Evolutionary conservation across 2,888 invertebrate species (phyloP).

Genomic region (Aphrophora alni): DNA sequence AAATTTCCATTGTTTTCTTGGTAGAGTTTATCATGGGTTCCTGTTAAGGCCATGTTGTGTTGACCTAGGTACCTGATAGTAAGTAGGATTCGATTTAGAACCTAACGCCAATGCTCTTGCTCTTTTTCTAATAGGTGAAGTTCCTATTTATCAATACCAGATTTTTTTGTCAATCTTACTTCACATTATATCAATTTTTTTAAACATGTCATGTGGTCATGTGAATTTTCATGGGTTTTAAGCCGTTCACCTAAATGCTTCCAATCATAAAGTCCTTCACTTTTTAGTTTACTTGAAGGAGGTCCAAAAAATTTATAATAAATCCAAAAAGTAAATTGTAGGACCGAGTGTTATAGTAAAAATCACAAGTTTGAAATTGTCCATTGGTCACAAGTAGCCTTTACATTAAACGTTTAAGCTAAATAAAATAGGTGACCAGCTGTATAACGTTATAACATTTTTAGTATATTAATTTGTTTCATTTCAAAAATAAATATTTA

Average conservation of each 20-base stretch:
- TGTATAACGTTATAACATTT: too few relatives aligned
- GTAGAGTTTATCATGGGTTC: constrained; percentile 26
- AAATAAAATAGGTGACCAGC: too few relatives aligned
- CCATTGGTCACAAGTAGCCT: too few relatives aligned
- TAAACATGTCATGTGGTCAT: constrained; percentile 10
- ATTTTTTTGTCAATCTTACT: constrained; percentile 12
- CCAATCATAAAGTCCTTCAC: constrained; percentile 30
- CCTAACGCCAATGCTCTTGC: constrained; percentile 28
- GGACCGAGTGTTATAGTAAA: too few relatives aligned
- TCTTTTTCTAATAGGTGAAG: constrained; percentile 26
- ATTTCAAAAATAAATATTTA: too few relatives aligned
- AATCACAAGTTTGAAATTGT: too few relatives aligned
- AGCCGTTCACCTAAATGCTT: constrained; percentile 25
- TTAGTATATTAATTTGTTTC: too few relatives aligned
- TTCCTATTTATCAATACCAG: constrained; percentile 22
- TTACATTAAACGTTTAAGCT: too few relatives aligned
- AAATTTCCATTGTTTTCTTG: constrained; percentile 37
- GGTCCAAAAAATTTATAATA: constrained; percentile 10
- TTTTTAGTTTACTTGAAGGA: constrained; percentile 16
- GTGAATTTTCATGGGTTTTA: constrained; percentile 25
- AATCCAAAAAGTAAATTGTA: constrained; percentile 40
- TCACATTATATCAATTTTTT: constrained; percentile 34
- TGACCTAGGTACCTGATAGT: constrained; percentile 24
- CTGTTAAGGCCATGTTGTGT: constrained; percentile 34
- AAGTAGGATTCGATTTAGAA: constrained; percentile 32